Base-by-base conservation (phyloP, 30 jellyfish, hydroid and myxozoan genomes). In the Calvadosia cruxmelitensis region DNA sequence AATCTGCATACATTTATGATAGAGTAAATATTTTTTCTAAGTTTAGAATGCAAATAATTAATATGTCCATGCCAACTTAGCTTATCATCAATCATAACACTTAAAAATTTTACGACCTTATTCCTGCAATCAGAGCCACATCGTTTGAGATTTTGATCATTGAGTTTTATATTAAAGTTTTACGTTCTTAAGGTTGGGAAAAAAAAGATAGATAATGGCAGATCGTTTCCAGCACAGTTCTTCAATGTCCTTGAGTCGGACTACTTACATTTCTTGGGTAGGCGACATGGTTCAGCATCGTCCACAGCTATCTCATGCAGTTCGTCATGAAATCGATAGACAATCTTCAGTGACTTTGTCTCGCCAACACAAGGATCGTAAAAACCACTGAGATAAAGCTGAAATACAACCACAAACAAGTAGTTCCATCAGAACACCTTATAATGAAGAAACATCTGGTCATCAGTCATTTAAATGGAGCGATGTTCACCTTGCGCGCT, bases 311-410 rank as follows among this genome's bases (percentile, higher is more conserved):
- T 93, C 67, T 88, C 97, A 49, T 88, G 97, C 33, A 88, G 51
- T 0, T 80, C 83, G 29, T 74, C 97, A 36, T 95, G 87, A 72
- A 88, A 88, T 70, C 81, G 94, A 53, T 88, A 88, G 26, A 50
- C 34, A n/a, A 88, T 72, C 77, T 88, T 81, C 48, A 88, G 53
- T 0, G 82, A 74, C 52, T 88, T 88, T 26, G 76, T 93, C 63
- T 88, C 94, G 70, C 93, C 94, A 29, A 82, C 67, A 68, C 97
- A 88, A 3, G 97, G 97, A 57, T 88, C 97, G 81, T 88, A 88
- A 71, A 88, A 81, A 16, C 97, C 97, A 76, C 66, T 76, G 12
- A 88, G 48, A 32, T 81, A 88, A 0, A 91, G 65, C 97, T 88
- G 72, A 71, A 79, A 86, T 0, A 50, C 49, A 27, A 29, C 63